Evolutionary conservation across 2,797 vertebrate species (phyloP).

Genomic region (Enoplosus armatus): DNA sequence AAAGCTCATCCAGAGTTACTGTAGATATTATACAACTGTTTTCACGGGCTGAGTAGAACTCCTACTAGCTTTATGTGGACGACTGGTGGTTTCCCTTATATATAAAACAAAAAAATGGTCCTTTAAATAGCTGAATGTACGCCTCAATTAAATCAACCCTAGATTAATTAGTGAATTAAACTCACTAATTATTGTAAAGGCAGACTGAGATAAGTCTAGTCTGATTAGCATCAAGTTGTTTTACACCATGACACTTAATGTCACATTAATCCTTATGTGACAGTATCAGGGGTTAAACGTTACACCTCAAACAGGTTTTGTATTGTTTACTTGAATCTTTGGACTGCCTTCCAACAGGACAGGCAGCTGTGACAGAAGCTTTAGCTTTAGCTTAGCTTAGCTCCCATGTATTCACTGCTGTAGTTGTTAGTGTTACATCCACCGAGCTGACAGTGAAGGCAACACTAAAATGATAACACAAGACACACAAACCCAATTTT

Average conservation of each 20-base stretch:
- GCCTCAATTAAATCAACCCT: background rate
- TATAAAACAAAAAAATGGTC: too few relatives aligned
- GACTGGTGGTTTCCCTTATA: too few relatives aligned
- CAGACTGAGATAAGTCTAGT: too few relatives aligned
- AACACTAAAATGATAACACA: too few relatives aligned
- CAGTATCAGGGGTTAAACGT: too few relatives aligned
- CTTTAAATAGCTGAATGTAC: background rate
- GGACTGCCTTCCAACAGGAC: background rate
- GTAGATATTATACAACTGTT: background rate
- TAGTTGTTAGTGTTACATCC: background rate
- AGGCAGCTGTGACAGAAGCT: conserved; percentile 26
- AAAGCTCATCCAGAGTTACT: background rate
- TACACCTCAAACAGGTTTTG: too few relatives aligned
- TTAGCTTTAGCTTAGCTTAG: conserved; percentile 24
- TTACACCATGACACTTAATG: fast-evolving
- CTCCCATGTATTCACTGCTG: background rate
- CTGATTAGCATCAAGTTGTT: background rate
- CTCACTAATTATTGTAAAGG: background rate
- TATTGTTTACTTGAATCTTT: background rate
- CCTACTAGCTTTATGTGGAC: background rate
- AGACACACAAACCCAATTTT: fast-evolving
- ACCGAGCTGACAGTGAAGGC: background rate
- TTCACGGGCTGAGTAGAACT: background rate
- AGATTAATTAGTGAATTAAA: background rate
- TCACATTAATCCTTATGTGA: fast-evolving